These are phyloP conservation scores for Alauda arvensis DNA, from an alignment of 2,797 vertebrate genomes.

Conservation along the genomic window DNA sequence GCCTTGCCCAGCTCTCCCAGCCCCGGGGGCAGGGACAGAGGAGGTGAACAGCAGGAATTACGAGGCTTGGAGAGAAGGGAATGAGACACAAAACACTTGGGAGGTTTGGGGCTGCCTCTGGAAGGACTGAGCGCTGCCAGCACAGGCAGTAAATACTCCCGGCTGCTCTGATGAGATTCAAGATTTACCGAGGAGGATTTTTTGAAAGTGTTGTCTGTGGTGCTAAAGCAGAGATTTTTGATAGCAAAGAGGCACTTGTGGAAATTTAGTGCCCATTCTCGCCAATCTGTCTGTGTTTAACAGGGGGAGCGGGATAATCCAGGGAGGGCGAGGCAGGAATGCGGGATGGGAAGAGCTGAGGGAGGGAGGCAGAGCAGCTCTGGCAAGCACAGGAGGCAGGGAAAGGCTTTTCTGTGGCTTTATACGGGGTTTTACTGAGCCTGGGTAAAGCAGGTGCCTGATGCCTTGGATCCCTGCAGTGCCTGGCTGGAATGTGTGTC, in stretches of 20 bases:
- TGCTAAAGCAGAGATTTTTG: background rate
- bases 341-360: background rate
- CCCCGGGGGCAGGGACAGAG: background rate
- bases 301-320: background rate
- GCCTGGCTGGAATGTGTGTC: background rate
- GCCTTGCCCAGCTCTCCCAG: background rate
- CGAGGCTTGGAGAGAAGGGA: background rate
- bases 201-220: background rate
- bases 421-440: background rate
- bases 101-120: background rate
- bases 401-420: background rate
- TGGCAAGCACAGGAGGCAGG: background rate
- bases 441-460: rapidly evolving
- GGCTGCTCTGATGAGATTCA: background rate
- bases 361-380: background rate
- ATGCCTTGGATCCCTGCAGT: rapidly evolving
- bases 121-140: background rate
- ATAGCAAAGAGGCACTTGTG: background rate
- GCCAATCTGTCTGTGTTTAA: background rate
- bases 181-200: background rate
- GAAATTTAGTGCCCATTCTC: background rate
- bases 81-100: background rate
- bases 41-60: rapidly evolving
- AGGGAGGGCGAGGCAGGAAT: rapidly evolving
- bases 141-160: background rate